Evolutionary conservation across 2,888 invertebrate species (phyloP).

Genomic region (Cheilosia vernalis): DNA sequence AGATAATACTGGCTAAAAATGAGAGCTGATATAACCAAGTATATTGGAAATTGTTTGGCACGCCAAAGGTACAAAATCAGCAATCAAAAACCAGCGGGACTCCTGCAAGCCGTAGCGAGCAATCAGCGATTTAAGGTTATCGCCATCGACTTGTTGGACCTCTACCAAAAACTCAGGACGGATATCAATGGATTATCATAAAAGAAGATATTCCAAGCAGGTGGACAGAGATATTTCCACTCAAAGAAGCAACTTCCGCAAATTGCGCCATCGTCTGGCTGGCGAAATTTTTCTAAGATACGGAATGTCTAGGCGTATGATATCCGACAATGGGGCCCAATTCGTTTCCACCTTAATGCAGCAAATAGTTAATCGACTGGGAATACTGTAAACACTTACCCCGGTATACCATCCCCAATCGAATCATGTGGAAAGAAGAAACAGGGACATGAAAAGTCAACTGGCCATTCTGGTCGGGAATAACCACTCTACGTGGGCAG

Average conservation of each 20-base stretch:
- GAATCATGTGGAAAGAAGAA: constrained; percentile 28
- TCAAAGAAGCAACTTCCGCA: background rate
- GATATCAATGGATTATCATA: background rate
- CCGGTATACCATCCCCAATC: background rate
- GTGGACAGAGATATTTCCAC: background rate
- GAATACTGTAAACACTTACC: background rate
- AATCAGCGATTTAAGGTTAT: background rate
- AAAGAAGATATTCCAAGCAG: background rate
- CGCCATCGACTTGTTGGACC: background rate
- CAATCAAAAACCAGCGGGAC: background rate
- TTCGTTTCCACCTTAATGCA: no score
- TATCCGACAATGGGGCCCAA: no score
- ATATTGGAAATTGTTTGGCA: background rate
- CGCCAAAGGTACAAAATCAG: background rate
- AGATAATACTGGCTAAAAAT: no score
- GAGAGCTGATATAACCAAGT: no score
- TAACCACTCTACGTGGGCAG: background rate
- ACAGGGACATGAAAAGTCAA: background rate
- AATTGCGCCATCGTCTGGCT: background rate
- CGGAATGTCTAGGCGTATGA: background rate
- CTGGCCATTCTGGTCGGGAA: background rate
- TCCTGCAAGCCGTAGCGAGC: background rate
- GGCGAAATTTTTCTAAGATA: background rate
- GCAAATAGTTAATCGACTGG: no score
- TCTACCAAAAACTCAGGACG: background rate